Evolutionary conservation across 2,888 invertebrate genomes (phyloP), one percentile per base, ranked within the genome.

Genomic region (Heteropelma amictum): DNA sequence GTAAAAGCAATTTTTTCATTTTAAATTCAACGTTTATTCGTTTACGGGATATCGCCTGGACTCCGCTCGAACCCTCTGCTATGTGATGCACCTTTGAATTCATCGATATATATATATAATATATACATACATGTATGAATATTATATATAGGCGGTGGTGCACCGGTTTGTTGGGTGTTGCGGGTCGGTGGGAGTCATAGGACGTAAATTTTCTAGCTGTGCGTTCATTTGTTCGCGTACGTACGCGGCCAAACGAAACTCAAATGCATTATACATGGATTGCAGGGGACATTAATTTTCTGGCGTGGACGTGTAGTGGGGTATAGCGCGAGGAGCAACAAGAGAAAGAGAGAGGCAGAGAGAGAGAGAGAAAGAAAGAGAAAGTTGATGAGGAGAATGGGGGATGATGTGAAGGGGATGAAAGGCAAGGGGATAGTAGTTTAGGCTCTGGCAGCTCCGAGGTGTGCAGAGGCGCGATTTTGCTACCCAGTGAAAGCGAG

Each of bases 231-330:
- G 87, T 85, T 87, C 86, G 86, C 49, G 58, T 68, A 68, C 67
- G 67, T 56, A 45, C 49, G 63, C 63, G 73, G 49, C 54, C 82
- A 80, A 87, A 87, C 87, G 86, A 87, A 87, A 87, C 86, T 85
- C 86, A 86, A 87, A 88, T 89, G 88, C 88, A 88, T 89, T 88
- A 89, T 88, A 89, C 88, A 89, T 88, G 88, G 87, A 89, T 89
- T 89, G 88, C 87, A 88, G 88, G 88, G 88, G 89, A 88, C 87
- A 88, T 88, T 88, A 88, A 88, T 88, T 88, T 89, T 87, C 87
- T 88, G 88, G 78, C 85, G 85, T 83, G 85, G 88, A 88, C 88
- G 87, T 88, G 86, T 85, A 87, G 87, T 87, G 85, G 78, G 77
- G 68, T 71, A 75, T 65, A 72, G 54, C 56, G 73, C 64, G 73